These are phyloP conservation scores for Manis pentadactyla DNA, from an alignment of 2,797 vertebrate genomes.

Conservation along the genomic window DNA sequence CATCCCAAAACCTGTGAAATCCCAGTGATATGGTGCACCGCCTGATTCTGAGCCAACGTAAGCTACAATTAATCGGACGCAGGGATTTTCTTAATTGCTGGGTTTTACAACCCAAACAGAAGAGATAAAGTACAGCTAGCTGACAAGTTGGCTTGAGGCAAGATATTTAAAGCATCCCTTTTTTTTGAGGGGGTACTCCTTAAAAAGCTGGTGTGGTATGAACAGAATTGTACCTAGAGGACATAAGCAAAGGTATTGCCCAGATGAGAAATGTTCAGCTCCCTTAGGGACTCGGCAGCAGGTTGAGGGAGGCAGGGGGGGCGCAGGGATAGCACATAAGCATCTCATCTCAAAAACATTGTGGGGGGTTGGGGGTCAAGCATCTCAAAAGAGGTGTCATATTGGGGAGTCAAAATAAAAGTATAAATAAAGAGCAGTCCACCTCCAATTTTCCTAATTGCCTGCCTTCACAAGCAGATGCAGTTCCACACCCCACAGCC, in stretches of 20 bases:
- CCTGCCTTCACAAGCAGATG: slow-evolving; percentile 53
- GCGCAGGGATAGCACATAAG: background rate
- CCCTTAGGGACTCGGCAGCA: slow-evolving; percentile 1
- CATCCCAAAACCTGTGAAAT: background rate
- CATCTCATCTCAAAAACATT: background rate
- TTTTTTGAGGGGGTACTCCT: background rate
- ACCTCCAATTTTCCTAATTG: slow-evolving; percentile 2
- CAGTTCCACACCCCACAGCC: background rate
- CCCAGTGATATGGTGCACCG: fast-evolving
- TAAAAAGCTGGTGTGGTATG: background rate
- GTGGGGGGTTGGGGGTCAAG: background rate
- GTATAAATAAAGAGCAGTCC: slow-evolving; percentile 41
- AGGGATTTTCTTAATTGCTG: slow-evolving; percentile 46
- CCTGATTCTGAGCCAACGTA: background rate
- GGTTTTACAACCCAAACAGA: slow-evolving; percentile 31
- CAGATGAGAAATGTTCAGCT: background rate
- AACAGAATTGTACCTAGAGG: background rate
- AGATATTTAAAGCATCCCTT: background rate
- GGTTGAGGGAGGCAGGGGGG: background rate
- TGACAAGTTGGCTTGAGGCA: background rate
- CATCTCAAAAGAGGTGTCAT: slow-evolving; percentile 43
- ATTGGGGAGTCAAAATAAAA: background rate
- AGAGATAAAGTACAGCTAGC: background rate
- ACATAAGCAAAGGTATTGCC: background rate
- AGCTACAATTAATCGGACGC: background rate